These are phyloP conservation scores for Salminus brasiliensis DNA, from an alignment of 2,113 vertebrate genomes.

Conservation along the genomic window DNA sequence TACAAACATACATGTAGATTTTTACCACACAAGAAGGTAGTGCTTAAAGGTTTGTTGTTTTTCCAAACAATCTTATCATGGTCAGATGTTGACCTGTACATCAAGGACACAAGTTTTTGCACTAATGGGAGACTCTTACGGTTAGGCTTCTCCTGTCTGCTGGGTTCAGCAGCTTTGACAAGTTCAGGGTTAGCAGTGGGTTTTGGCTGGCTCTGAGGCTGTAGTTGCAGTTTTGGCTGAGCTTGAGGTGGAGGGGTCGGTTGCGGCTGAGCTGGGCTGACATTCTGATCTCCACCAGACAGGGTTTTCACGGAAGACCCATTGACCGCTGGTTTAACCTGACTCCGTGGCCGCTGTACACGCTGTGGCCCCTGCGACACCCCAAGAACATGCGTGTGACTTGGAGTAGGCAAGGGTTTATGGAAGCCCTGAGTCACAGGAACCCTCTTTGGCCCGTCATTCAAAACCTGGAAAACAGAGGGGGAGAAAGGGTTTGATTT, in stretches of 20 bases:
- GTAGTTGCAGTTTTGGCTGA: neutral
- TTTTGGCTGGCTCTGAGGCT: slow-evolving; percentile 58
- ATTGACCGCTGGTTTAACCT: slow-evolving; percentile 56
- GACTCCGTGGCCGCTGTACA: slow-evolving; percentile 66
- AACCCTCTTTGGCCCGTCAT: slow-evolving; percentile 80
- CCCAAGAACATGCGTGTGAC: slow-evolving; percentile 75
- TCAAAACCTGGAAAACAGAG: slow-evolving; percentile 60
- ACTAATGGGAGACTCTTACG: slow-evolving; percentile 61
- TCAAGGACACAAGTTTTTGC: too few relatives aligned
- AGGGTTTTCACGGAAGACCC: slow-evolving; percentile 52
- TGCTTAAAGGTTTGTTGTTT: too few relatives aligned
- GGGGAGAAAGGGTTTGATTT: neutral
- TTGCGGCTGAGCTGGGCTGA: slow-evolving; percentile 47
- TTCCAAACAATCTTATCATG: too few relatives aligned
- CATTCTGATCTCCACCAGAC: slow-evolving; percentile 59
- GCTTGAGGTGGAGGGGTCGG: slow-evolving; percentile 39
- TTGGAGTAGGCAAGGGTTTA: slow-evolving; percentile 52
- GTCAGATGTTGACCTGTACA: too few relatives aligned
- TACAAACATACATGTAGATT: too few relatives aligned
- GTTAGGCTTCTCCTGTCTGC: slow-evolving; percentile 63
- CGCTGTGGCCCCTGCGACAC: slow-evolving; percentile 81
- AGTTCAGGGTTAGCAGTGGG: slow-evolving; percentile 43
- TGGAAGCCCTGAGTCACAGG: slow-evolving; percentile 67
- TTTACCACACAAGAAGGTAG: too few relatives aligned
- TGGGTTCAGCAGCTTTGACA: slow-evolving; percentile 48